Percentiles rank a stretch among this genome's conserved stretches.
Conservation (phyloP, 2,797 vertebrate genomes). For the Diplodus sargus region DNA sequence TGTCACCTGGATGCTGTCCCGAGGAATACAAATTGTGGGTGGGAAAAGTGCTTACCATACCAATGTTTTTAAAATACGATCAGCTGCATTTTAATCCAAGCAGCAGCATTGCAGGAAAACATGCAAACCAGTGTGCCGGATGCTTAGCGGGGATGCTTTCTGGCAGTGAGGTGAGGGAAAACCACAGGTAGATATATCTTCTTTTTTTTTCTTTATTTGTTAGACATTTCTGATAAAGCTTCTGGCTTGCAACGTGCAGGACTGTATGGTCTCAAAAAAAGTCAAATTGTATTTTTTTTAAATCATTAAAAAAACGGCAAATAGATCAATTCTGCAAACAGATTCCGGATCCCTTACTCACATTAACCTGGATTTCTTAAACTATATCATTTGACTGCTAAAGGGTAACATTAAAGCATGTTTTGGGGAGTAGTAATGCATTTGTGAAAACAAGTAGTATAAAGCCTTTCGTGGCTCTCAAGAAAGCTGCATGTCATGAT, state of each 20-base stretch:
- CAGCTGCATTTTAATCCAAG: constrained; percentile 46
- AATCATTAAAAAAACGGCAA: not conserved
- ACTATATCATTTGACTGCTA: no score
- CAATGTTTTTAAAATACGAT: constrained; percentile 45
- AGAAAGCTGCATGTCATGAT: no score
- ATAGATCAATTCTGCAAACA: not conserved
- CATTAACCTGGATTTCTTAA: no score
- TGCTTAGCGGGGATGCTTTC: not conserved
- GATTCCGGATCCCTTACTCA: no score
- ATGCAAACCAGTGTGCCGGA: constrained; percentile 23
- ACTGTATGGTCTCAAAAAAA: not conserved
- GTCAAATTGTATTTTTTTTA: not conserved
- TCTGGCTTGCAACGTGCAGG: not conserved
- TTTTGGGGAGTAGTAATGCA: no score
- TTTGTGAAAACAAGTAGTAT: no score
- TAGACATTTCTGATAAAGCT: not conserved
- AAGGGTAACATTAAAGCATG: no score
- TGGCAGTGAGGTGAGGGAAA: not conserved
- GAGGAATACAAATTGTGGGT: constrained; percentile 59
- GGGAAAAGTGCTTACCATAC: constrained; percentile 42
- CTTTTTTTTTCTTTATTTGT: not conserved
- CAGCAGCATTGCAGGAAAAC: constrained; percentile 37
- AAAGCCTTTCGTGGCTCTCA: no score
- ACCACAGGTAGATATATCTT: not conserved
- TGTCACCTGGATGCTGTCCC: constrained; percentile 36